A percentile compares a stretch with the other conserved stretches of the same genome.
Evolutionary conservation across 2,113 vertebrate genomes (phyloP).

Genomic region (Phylloscopus trochilus): DNA sequence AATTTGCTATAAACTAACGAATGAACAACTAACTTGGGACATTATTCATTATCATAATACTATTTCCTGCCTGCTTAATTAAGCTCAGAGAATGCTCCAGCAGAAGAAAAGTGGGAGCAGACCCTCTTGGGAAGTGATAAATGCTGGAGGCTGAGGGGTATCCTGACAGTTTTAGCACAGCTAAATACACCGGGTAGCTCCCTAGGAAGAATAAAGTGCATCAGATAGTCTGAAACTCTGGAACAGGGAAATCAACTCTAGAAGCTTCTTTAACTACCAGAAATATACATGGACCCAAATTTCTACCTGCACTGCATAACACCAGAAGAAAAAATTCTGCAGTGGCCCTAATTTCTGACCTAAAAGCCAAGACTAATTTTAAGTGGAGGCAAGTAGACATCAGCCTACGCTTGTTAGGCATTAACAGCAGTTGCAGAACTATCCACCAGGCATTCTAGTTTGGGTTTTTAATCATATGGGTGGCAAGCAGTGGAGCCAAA

Average conservation of each 20-base stretch:
- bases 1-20: background rate
- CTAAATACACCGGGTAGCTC: background rate
- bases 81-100: background rate
- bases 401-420: background rate
- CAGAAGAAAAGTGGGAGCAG: background rate
- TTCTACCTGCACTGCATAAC: background rate
- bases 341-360: background rate
- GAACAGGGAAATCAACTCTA: background rate
- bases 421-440: background rate
- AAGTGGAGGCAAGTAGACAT: background rate
- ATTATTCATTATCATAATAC: background rate
- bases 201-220: background rate
- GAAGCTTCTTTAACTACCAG: background rate
- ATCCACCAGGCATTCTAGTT: background rate
- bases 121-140: background rate
- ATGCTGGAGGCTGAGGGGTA: background rate
- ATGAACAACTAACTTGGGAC: background rate
- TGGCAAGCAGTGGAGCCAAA: background rate
- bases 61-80: constrained; percentile 16
- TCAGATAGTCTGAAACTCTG: background rate
- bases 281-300: background rate
- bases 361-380: background rate
- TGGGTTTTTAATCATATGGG: background rate
- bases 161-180: background rate
- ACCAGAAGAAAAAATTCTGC: background rate